Base-by-base conservation (phyloP, 2,797 vertebrate species). In the Malacoctenus gilli region DNA sequence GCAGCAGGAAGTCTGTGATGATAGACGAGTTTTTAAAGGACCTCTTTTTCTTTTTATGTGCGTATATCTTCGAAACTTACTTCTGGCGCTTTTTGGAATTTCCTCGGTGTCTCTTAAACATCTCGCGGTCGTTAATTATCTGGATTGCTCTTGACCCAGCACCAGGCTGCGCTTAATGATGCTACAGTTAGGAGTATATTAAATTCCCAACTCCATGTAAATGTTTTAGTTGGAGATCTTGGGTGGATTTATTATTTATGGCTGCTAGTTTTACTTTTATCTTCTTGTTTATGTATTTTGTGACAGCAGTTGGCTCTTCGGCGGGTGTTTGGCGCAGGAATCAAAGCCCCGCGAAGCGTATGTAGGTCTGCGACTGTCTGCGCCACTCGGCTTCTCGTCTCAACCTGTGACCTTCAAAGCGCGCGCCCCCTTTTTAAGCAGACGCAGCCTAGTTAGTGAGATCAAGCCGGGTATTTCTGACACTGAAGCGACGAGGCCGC, bases 361-460 rank as follows among this genome's bases (percentile, higher is more conserved):
- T 50, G 23, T 32, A 23, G 5, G 38, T 18, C 47, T 64, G 49
- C 72, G 53, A 62, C 19, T 15, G 38, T 40, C 28, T 39, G 31
- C 20, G 70, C 56, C 57, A 55, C 11, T 11, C 23, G 59, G 30
- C 60, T 71, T 72, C 54, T 82, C 63, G 68, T 80, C 54, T 75
- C 59, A 56, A 62, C 66, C 40, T 55, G 47, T 66, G 56, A 68
- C 72, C 66, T 79, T 80, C 81, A 84, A 80, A 65, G 44, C 55
- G 10, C 22, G 10, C 22, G 34, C 52, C 64, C 58, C 35, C 49
- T 32, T 65, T 76, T 72, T 42, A 65, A 53, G 28, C 25, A 30
- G 52, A 51, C 57, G 55, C 40, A 42, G 51, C 34, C 43, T 50
- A 56, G 60, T 75, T 66, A 20, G 61, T 6, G 21, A 69, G 75